Base-by-base conservation (phyloP, 2,113 vertebrate species). In the Amazona vittata region DNA sequence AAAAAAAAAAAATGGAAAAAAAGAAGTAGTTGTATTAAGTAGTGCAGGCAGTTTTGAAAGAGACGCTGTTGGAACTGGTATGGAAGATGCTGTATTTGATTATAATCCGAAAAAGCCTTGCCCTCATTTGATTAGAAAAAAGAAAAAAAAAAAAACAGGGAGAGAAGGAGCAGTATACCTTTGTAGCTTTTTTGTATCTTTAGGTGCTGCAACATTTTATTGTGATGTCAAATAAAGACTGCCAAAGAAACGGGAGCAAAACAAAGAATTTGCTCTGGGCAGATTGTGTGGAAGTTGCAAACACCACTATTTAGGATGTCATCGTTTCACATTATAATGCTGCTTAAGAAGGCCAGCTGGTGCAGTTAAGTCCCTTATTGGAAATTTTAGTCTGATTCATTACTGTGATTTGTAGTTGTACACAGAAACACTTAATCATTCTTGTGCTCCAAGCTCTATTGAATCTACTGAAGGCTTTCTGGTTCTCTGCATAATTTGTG, bases 331-430 rank as follows among this genome's bases (percentile, higher is more conserved):
- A 91, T 91, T 96, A 78, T 94, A 93, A 73, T 53, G 29, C 78
- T 94, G 53, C 90, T 95, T 81, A 86, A 95, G 96, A 90, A 95
- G 95, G 92, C 95, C 98, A 98, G 97, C 97, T 98, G 97, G 94
- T 96, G 93, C 91, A 86, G 92, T 97, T 91, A 94, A 94, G 94
- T 96, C 94, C 83, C 96, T 95, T 96, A 95, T 92, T 97, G 97
- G 96, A 98, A 97, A 94, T 97, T 97, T 97, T 96, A 91, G 90
- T 96, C 96, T 97, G 94, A 98, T 98, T 98, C 96, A 98, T 98
- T 98, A 97, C 91, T 97, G 95, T 97, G 97, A 97, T 97, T 96
- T 98, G 96, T 98, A 96, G 87, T 96, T 97, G 96, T 97, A 88
- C 96, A 83, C 68, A 97, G 96, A 97, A 97, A 93, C 93, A 96